A percentile compares a stretch with the other conserved stretches of the same genome.
phyloP scores from a whole-genome alignment of 2,797 vertebrate genomes.

The Microctenopoma steveboyesi region DNA sequence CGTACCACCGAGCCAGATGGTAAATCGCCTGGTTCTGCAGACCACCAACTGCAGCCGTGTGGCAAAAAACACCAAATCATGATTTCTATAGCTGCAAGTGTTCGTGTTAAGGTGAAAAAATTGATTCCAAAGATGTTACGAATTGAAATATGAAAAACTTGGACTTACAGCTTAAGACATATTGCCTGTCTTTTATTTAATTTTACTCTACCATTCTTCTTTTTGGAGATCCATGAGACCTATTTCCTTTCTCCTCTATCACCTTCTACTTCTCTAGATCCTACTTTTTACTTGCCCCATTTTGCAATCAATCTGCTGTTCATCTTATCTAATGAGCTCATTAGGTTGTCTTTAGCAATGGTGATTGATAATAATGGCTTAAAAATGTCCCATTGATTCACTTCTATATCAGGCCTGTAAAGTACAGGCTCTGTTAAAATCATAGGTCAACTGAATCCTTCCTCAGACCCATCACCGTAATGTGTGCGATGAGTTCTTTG shows the following conservation, averaged over 20 bases:
- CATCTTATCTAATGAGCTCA: slow-evolving; percentile 80
- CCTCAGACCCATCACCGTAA: slow-evolving; percentile 9
- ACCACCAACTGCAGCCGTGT: slow-evolving; percentile 21
- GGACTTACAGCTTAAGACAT: slow-evolving; percentile 29
- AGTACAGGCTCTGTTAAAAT: slow-evolving; percentile 61
- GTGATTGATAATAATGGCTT: slow-evolving; percentile 79
- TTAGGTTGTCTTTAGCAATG: slow-evolving; percentile 77
- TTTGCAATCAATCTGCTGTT: slow-evolving; percentile 78
- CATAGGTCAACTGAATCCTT: slow-evolving; percentile 45
- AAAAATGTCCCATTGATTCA: slow-evolving; percentile 72
- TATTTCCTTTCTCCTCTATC: slow-evolving; percentile 80
- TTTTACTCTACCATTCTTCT: slow-evolving; percentile 59
- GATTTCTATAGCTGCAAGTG: slow-evolving; percentile 22
- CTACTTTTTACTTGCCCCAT: slow-evolving; percentile 71
- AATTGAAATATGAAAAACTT: slow-evolving; percentile 1
- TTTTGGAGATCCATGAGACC: slow-evolving; percentile 70
- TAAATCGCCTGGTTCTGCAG: slow-evolving; percentile 12
- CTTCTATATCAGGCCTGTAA: slow-evolving; percentile 67
- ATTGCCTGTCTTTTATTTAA: slow-evolving; percentile 59
- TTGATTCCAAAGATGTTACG: slow-evolving; percentile 11
- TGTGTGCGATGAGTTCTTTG: slow-evolving; percentile 44
- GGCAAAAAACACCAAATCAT: slow-evolving; percentile 13
- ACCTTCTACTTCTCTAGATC: slow-evolving; percentile 70
- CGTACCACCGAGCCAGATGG: slow-evolving; percentile 18
- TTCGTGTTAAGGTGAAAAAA: slow-evolving; percentile 15